Conservation (phyloP, 2,888 invertebrate genomes). For the Amphipyra tragopoginis region DNA sequence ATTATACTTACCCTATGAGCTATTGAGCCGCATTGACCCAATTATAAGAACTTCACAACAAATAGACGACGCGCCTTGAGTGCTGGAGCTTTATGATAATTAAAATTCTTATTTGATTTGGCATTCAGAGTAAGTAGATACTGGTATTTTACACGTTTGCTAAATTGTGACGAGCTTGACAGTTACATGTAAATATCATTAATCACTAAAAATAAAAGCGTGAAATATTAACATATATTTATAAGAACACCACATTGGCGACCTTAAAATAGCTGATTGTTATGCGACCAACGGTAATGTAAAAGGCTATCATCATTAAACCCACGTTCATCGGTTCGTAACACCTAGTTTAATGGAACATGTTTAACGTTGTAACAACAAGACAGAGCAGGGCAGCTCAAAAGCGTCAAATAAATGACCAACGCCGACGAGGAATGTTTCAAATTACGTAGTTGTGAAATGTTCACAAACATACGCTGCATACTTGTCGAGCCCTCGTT, state of each 20-base stretch:
- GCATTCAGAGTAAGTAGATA: conserved; percentile 17
- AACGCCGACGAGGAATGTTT: conserved; percentile 62
- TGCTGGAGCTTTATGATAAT: conserved; percentile 35
- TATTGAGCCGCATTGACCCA: conserved; percentile 42
- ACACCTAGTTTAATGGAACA: conserved; percentile 5
- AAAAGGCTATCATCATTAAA: conserved; percentile 1
- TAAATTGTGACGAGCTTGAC: conserved; percentile 29
- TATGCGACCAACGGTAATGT: conserved; percentile 3
- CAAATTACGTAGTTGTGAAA: conserved; percentile 67
- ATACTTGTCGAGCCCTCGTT: conserved; percentile 58
- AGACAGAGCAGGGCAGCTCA: conserved; percentile 17
- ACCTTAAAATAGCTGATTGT: conserved; percentile 10
- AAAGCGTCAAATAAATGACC: conserved; percentile 57
- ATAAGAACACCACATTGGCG: conserved; percentile 17
- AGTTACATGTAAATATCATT: conserved; percentile 28
- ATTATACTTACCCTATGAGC: conserved; percentile 27
- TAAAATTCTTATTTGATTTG: conserved; percentile 39
- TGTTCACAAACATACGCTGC: conserved; percentile 64
- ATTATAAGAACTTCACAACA: conserved; percentile 29
- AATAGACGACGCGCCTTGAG: conserved; percentile 31
- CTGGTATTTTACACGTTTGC: conserved; percentile 21
- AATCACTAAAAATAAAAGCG: conserved; percentile 12
- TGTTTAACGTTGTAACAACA: conserved; percentile 22
- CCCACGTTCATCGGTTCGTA: conserved; percentile 3
- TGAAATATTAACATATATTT: conserved; percentile 9